phyloP scores from a whole-genome alignment of 2,888 invertebrate species.

The Gastracanthus pulcherrimus region DNA sequence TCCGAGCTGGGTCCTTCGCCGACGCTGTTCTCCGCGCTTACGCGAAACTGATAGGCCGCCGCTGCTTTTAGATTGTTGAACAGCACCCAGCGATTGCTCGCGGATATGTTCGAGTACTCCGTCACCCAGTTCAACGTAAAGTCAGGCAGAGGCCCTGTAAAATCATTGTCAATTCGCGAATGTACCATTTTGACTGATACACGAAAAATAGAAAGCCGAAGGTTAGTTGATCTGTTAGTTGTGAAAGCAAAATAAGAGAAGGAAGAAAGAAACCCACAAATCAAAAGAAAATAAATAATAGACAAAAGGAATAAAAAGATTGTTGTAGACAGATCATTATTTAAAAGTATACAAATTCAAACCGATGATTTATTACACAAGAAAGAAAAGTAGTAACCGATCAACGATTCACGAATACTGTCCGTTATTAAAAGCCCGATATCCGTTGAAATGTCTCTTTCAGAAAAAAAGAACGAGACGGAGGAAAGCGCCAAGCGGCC shows the following conservation, averaged over 20 bases:
- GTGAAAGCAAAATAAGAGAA: background rate
- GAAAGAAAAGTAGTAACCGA: too few species aligned
- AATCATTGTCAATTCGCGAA: constrained; percentile 8
- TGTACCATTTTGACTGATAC: constrained; percentile 35
- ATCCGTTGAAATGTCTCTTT: too few species aligned
- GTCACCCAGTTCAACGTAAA: constrained; percentile 93
- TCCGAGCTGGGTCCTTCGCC: constrained; percentile 96
- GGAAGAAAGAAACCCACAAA: background rate
- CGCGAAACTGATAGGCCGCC: constrained; percentile 96
- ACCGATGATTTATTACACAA: too few species aligned
- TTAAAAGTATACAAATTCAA: too few species aligned
- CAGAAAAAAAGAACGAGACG: too few species aligned
- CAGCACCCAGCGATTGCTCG: constrained; percentile 87
- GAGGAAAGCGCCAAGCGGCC: too few species aligned
- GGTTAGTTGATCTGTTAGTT: background rate
- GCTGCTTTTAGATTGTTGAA: constrained; percentile 94
- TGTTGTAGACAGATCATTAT: too few species aligned
- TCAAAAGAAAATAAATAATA: background rate
- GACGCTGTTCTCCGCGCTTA: constrained; percentile 97
- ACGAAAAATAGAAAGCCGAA: background rate
- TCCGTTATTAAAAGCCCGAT: too few species aligned
- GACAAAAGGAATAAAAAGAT: too few species aligned
- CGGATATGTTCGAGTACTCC: constrained; percentile 90
- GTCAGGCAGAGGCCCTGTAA: constrained; percentile 90
- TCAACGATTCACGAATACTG: too few species aligned